Evolutionary conservation across 2,797 vertebrate genomes (phyloP).

Genomic region (Syndactyla subalaris): DNA sequence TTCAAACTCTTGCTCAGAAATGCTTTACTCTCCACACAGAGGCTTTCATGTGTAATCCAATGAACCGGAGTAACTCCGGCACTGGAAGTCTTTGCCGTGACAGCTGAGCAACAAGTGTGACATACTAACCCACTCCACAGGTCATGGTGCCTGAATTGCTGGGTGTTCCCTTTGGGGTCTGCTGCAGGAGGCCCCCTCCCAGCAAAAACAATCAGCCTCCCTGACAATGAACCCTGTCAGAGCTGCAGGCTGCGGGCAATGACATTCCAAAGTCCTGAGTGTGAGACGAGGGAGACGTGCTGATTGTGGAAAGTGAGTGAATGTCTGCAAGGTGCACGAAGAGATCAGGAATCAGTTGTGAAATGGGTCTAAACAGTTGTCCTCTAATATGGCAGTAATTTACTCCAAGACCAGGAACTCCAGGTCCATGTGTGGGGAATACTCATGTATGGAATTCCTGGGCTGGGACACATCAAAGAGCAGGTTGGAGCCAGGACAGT

Average conservation of each 20-base stretch:
- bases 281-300: fast-evolving
- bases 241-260: not conserved
- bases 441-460: not conserved
- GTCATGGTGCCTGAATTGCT: not conserved
- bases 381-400: not conserved
- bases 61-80: slow-evolving; percentile 44
- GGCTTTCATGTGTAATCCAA: slow-evolving; percentile 74
- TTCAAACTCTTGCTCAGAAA: slow-evolving; percentile 68
- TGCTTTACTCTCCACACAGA: slow-evolving; percentile 54
- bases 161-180: slow-evolving; percentile 1
- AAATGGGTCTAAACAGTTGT: not conserved
- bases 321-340: not conserved
- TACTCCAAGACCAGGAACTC: not conserved
- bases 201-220: not conserved
- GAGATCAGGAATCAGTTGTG: not conserved
- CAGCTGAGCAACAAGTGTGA: slow-evolving; percentile 72
- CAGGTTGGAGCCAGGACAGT: not conserved
- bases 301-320: not conserved
- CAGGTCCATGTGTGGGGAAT: not conserved
- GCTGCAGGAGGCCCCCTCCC: not conserved
- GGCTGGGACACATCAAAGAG: not conserved
- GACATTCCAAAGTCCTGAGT: not conserved
- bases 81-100: not conserved
- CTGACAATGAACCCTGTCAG: not conserved
- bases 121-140: slow-evolving; percentile 32